Evolutionary conservation across 2,888 invertebrate genomes (phyloP).

Genomic region (Pedicia rivosa): DNA sequence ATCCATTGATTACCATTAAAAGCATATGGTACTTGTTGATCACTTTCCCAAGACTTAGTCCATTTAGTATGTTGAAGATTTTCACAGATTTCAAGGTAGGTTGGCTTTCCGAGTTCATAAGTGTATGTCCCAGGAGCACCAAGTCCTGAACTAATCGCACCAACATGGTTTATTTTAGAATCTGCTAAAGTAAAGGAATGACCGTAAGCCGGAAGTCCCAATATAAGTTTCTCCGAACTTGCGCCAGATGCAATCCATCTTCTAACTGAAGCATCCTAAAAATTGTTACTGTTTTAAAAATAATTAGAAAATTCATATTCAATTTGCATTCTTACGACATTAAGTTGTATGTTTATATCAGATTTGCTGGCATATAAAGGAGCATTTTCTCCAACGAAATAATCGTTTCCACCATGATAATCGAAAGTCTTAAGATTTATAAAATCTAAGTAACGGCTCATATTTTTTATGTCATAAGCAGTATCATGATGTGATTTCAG

Average conservation of each 20-base stretch:
- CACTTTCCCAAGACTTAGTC: slow-evolving; percentile 35
- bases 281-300: too few relatives aligned
- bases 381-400: slow-evolving; percentile 33
- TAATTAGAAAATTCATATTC: too few relatives aligned
- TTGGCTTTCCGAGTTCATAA: slow-evolving; percentile 31
- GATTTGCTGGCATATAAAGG: slow-evolving; percentile 29
- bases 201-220: slow-evolving; percentile 31
- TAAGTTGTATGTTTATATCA: too few relatives aligned
- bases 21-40: slow-evolving; percentile 45
- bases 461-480: slow-evolving; percentile 35
- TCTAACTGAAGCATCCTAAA: too few relatives aligned
- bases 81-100: slow-evolving; percentile 36
- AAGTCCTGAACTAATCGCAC: slow-evolving; percentile 29
- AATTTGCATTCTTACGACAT: too few relatives aligned
- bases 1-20: slow-evolving; percentile 44
- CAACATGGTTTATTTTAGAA: slow-evolving; percentile 25
- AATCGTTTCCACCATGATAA: slow-evolving; percentile 37
- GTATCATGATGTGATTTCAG: slow-evolving; percentile 24
- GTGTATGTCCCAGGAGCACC: slow-evolving; percentile 35
- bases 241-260: slow-evolving; percentile 28
- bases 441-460: slow-evolving; percentile 33
- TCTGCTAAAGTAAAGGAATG: slow-evolving; percentile 28
- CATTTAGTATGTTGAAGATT: slow-evolving; percentile 35
- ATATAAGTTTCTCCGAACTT: slow-evolving; percentile 22
- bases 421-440: slow-evolving; percentile 42